Conservation (phyloP, 1,140 invertebrate genomes). For the Zaprionus ornatus region DNA sequence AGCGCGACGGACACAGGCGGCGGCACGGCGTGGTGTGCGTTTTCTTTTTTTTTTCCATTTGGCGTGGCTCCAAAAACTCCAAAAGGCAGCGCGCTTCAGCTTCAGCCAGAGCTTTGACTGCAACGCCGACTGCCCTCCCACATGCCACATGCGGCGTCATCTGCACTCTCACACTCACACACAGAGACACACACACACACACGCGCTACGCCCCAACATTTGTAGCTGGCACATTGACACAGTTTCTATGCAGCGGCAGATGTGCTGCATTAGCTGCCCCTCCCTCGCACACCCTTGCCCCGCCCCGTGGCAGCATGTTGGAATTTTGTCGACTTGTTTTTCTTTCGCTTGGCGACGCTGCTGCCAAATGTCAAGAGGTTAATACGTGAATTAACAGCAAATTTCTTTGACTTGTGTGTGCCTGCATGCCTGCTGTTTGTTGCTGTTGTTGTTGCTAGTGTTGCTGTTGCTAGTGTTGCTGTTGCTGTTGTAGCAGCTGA, state of each 20-base stretch:
- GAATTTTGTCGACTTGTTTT: conserved; percentile 79
- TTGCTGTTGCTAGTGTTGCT: conserved; percentile 30
- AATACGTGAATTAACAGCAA: conserved; percentile 83
- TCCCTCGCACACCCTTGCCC: not conserved
- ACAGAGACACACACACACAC: conserved; percentile 32
- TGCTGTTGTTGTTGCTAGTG: conserved; percentile 26
- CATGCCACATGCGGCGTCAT: conserved; percentile 66
- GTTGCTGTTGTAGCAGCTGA: conserved; percentile 23
- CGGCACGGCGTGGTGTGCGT: not conserved
- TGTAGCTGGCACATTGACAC: conserved; percentile 72
- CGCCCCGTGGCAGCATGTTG: conserved; percentile 48
- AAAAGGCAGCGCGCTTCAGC: conserved; percentile 51
- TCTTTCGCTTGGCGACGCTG: conserved; percentile 61
- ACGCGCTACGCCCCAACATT: conserved; percentile 61
- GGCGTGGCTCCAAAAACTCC: conserved; percentile 62
- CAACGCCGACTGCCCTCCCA: conserved; percentile 58
- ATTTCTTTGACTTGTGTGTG: conserved; percentile 81
- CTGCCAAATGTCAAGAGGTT: conserved; percentile 83
- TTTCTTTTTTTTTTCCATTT: conserved; percentile 47
- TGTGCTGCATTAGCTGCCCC: conserved; percentile 54
- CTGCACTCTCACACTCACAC: conserved; percentile 31
- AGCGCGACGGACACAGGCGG: not conserved
- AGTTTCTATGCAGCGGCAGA: conserved; percentile 72
- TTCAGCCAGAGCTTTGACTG: conserved; percentile 4
- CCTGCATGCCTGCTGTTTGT: conserved; percentile 41